Percentiles rank a stretch among this genome's conserved stretches.
Conservation (phyloP, 2,888 invertebrate genomes). For the Agriopis aurantiaria region DNA sequence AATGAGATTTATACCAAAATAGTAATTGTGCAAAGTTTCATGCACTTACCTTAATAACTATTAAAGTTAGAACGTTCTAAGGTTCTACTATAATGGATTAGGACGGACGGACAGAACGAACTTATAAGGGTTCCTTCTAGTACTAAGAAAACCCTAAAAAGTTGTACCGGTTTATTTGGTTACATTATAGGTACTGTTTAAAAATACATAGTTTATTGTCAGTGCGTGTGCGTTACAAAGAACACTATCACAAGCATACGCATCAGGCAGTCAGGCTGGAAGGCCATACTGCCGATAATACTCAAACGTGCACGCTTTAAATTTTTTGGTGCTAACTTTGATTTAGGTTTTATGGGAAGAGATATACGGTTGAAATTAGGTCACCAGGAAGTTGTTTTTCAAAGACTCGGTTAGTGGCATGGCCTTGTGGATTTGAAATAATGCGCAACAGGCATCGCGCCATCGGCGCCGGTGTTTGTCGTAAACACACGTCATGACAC, state of each 20-base stretch:
- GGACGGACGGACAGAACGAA: no score
- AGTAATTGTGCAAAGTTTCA: no score
- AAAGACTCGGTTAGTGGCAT: slow-evolving; percentile 59
- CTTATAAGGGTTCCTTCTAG: no score
- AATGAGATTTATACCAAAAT: no score
- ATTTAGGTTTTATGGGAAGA: slow-evolving; percentile 53
- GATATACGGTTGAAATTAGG: slow-evolving; percentile 67
- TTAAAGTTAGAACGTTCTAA: no score
- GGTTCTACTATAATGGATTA: no score
- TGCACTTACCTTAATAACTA: no score
- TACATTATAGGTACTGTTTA: not conserved
- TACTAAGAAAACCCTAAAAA: no score
- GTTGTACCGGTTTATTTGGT: no score
- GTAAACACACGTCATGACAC: slow-evolving; percentile 82
- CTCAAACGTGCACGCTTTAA: slow-evolving; percentile 58
- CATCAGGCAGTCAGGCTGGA: slow-evolving; percentile 59
- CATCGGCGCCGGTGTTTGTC: slow-evolving; percentile 54
- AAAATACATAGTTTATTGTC: slow-evolving; percentile 60
- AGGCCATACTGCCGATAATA: slow-evolving; percentile 69
- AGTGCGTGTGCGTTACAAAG: slow-evolving; percentile 48
- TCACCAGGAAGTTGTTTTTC: slow-evolving; percentile 55
- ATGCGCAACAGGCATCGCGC: slow-evolving; percentile 75
- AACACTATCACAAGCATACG: slow-evolving; percentile 58
- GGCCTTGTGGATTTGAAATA: slow-evolving; percentile 75
- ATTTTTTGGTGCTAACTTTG: slow-evolving; percentile 38